Percentiles rank a stretch among this genome's conserved stretches.
phyloP scores from a whole-genome alignment of 1,140 invertebrate genomes.

The Elymnias hypermnestra region DNA sequence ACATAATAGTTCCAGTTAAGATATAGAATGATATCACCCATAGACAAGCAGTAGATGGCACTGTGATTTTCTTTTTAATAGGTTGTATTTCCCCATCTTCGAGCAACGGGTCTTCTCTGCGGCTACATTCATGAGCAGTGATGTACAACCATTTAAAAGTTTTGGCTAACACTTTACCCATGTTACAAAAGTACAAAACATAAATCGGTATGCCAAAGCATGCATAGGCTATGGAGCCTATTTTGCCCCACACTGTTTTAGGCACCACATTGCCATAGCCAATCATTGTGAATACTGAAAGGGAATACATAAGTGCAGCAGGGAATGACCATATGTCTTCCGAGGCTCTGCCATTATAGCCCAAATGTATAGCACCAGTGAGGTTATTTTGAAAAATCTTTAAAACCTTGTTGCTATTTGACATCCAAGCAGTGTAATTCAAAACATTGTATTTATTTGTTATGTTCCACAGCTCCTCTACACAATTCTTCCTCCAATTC shows the following conservation, averaged over 20 bases:
- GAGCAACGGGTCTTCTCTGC: slow-evolving; percentile 66
- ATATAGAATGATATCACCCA: slow-evolving; percentile 96
- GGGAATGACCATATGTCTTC: slow-evolving; percentile 89
- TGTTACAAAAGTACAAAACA: slow-evolving; percentile 92
- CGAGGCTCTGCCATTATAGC: slow-evolving; percentile 85
- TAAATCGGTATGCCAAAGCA: slow-evolving; percentile 96
- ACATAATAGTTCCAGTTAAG: slow-evolving; percentile 93
- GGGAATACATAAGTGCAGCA: slow-evolving; percentile 89
- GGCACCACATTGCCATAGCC: slow-evolving; percentile 97
- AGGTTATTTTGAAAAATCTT: slow-evolving; percentile 84
- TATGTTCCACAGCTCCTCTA: slow-evolving; percentile 83
- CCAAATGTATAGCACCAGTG: slow-evolving; percentile 82
- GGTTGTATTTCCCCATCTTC: slow-evolving; percentile 63
- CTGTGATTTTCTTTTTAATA: slow-evolving; percentile 82
- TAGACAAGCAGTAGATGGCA: slow-evolving; percentile 94
- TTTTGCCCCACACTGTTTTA: slow-evolving; percentile 92
- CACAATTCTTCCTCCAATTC: slow-evolving; percentile 74
- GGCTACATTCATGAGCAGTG: slow-evolving; percentile 84
- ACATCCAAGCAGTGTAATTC: slow-evolving; percentile 83
- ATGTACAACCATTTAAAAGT: slow-evolving; percentile 89
- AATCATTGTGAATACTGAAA: slow-evolving; percentile 94
- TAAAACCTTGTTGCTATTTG: slow-evolving; percentile 81
- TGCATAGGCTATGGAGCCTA: slow-evolving; percentile 94
- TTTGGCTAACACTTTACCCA: slow-evolving; percentile 89
- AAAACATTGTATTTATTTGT: slow-evolving; percentile 85